Evolutionary conservation across 2,888 invertebrate species (phyloP), one percentile per base, ranked within the genome.

Genomic region (Drosophila villosipedis): DNA sequence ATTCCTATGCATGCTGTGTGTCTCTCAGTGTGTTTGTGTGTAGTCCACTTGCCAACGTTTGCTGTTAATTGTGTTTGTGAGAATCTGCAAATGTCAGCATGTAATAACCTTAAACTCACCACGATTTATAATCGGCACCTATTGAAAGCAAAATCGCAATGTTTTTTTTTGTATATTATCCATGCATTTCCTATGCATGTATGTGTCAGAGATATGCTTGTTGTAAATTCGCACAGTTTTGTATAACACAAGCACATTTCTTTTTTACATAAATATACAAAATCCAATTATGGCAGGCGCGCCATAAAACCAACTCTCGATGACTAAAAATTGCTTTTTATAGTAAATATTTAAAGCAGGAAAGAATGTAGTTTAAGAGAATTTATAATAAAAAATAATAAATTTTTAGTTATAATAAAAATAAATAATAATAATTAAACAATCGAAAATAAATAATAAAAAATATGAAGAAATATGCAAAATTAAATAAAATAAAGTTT

Each of bases 31-130:
- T 3, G 10, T 41, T 5, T 41, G 28, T 22, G n/a, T 33, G 16
- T 30, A 55, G 39, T 49, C 30, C 39, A 69, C 69, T 70, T 37
- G 41, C 22, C 33, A 16, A 37, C 57, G 33, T 50, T 57, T 47
- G 16, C 47, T 16, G 2, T 47, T 25, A 47, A 25, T 47, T 28
- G 47, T 28, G 47, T 25, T 47, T 47, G 47, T 47, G 16, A 25
- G 4, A 25, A 57, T 72, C 37, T 57, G 43, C 43, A 72, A 71
- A 71, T 72, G 41, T 52, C 61, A 71, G 43, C 41, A 39, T 31
- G 35, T n/a, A 35, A n/a, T 55, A 62, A 55, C 50, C 35, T 50
- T 41, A 61, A 61, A 39, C 47, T 62, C 61, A 39, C 39, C 33
- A 47, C 31, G 31, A 54, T 16, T n/a, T 30, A 39, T 3, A 31